Evolutionary conservation across 2,113 vertebrate species (phyloP).

Genomic region (Dermatemys mawii): DNA sequence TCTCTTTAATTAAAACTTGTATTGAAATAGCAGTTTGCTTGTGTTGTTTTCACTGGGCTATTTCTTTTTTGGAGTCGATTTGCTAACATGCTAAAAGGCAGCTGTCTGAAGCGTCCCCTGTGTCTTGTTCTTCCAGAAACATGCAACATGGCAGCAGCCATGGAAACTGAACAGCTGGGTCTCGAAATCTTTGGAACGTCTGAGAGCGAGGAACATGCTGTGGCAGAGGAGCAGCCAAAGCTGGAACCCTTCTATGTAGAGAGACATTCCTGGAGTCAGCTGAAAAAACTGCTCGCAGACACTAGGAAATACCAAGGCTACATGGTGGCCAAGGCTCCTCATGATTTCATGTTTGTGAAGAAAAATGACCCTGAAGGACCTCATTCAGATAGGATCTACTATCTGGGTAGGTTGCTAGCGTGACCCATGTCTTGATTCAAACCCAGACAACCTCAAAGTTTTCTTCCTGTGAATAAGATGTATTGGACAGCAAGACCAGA

Average conservation of each 20-base stretch:
- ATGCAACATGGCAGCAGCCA: slow-evolving; percentile 87
- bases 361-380: slow-evolving; percentile 83
- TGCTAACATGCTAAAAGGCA: neutral
- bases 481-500: neutral
- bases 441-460: neutral
- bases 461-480: neutral
- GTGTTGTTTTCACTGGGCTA: neutral
- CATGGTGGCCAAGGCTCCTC: slow-evolving; percentile 86
- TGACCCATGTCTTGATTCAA: neutral
- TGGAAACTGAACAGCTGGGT: slow-evolving; percentile 86
- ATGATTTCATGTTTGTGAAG: slow-evolving; percentile 85
- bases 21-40: neutral
- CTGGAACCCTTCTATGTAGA: slow-evolving; percentile 84
- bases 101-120: slow-evolving; percentile 11
- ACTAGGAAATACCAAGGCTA: slow-evolving; percentile 85
- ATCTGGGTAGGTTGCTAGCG: slow-evolving; percentile 76
- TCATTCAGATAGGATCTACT: slow-evolving; percentile 84
- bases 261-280: slow-evolving; percentile 85
- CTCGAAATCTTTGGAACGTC: slow-evolving; percentile 84
- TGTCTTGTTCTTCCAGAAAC: slow-evolving; percentile 71
- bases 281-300: slow-evolving; percentile 83
- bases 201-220: slow-evolving; percentile 64
- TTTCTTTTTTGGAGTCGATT: neutral
- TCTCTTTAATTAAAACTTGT: neutral
- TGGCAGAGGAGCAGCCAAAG: slow-evolving; percentile 71